Evolutionary conservation across 2,113 vertebrate genomes (phyloP).

Genomic region (Lasiurus cinereus): DNA sequence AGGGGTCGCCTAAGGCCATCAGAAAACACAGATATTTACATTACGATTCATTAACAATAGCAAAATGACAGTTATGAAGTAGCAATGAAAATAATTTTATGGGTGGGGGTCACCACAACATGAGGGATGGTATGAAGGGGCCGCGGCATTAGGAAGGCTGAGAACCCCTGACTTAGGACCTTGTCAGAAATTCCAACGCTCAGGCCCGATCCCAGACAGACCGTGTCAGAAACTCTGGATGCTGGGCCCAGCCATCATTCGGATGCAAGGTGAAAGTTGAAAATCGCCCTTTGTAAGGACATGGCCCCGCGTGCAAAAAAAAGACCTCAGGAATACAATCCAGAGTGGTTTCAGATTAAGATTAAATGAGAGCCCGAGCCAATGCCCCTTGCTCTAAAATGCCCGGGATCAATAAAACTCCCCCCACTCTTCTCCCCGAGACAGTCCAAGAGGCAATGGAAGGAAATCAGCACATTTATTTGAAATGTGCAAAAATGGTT

Average conservation of each 20-base stretch:
- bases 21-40: too few species aligned
- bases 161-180: background rate
- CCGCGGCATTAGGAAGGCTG: too few species aligned
- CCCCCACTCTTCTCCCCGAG: slow-evolving; percentile 44
- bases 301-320: background rate
- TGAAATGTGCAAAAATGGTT: slow-evolving; percentile 82
- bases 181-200: background rate
- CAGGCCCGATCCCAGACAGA: background rate
- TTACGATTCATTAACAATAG: too few species aligned
- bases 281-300: background rate
- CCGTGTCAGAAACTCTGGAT: background rate
- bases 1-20: too few species aligned
- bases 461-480: slow-evolving; percentile 77
- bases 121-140: too few species aligned
- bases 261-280: background rate
- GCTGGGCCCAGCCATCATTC: background rate
- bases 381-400: slow-evolving; percentile 57
- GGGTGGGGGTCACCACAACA: too few species aligned
- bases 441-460: slow-evolving; percentile 68
- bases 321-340: slow-evolving; percentile 12
- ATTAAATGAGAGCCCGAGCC: slow-evolving; percentile 59
- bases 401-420: slow-evolving; percentile 55
- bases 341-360: slow-evolving; percentile 60
- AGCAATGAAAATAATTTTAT: too few species aligned
- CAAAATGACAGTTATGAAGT: too few species aligned